Base-by-base conservation (phyloP, 2,797 vertebrate genomes). In the Arnoldichthys spilopterus region DNA sequence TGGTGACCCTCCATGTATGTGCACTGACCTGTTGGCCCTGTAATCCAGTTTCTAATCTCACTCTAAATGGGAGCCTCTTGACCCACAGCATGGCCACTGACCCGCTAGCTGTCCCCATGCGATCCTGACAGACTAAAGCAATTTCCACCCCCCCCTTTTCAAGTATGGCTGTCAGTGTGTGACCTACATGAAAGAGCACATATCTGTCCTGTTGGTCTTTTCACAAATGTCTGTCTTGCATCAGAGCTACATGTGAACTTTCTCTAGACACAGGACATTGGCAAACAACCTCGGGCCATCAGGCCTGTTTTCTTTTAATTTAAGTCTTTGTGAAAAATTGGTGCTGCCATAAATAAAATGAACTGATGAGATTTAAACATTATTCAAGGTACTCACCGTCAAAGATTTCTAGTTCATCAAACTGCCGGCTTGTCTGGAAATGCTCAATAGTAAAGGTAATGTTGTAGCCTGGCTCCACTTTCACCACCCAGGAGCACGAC, bases 401-500 rank as follows among this genome's bases (percentile, higher is more conserved):
- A 75, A 98, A 99, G 81, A 99, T 96, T 79, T 99, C 97, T 7
- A 99, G 95, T 89, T 99, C 97, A 0, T 99, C 98, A 1, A 97
- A 98, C 76, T 99, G 96, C 69, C 96, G 95, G 89, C 96, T 98
- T 0, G 97, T 99, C 88, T 98, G 95, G 88, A 99, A 99, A 86
- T 98, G 96, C 78, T 99, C 97, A 0, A 98, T 94, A 0, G 94
- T 97, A 85, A 99, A 93, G 69, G 97, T 94, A 87, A 99, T 92
- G 88, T 99, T 99, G 85, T 96, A 98, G 0, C 95, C 94, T 0
- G 96, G 93, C 69, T 99, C 97, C 0, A 98, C 95, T 87, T 95
- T 95, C 82, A 99, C 94, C 82, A 98, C 92, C 98, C 98, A 99
- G 18, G 98, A 98, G 79, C 98, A 99, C 40, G 96, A 97, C 91